Conservation (phyloP, 2,797 vertebrate genomes). For the Sparidentex hasta region DNA sequence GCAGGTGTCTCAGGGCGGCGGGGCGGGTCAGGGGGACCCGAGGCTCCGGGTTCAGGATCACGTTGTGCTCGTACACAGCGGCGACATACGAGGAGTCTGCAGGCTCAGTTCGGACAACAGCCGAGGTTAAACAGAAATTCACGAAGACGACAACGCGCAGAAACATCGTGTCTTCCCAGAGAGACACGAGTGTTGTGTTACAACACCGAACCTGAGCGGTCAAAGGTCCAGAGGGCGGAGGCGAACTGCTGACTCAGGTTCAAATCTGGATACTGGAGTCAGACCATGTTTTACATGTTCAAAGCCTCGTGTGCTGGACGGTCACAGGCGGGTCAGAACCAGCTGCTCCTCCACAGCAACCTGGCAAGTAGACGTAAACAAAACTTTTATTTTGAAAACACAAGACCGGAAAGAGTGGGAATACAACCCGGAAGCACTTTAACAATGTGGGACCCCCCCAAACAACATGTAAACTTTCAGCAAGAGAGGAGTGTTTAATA, state of each 20-base stretch:
- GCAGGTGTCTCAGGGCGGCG: constrained; percentile 89
- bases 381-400: constrained; percentile 62
- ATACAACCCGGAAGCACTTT: constrained; percentile 46
- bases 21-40: constrained; percentile 72
- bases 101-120: not conserved
- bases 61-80: constrained; percentile 91
- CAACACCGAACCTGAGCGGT: not conserved
- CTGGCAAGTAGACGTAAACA: not conserved
- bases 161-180: constrained; percentile 1
- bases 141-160: not conserved
- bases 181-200: not conserved
- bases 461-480: too few species aligned
- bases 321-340: too few species aligned
- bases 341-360: not conserved
- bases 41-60: constrained; percentile 85
- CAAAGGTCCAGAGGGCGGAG: not conserved
- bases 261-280: too few species aligned
- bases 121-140: not conserved
- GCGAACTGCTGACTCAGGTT: too few species aligned
- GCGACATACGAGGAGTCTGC: constrained; percentile 82
- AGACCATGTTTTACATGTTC: too few species aligned
- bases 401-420: not conserved
- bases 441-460: too few species aligned
- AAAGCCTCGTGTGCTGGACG: too few species aligned
- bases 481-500: too few species aligned